phyloP scores from a whole-genome alignment of 2,113 vertebrate genomes.

The Argyrosomus japonicus region DNA sequence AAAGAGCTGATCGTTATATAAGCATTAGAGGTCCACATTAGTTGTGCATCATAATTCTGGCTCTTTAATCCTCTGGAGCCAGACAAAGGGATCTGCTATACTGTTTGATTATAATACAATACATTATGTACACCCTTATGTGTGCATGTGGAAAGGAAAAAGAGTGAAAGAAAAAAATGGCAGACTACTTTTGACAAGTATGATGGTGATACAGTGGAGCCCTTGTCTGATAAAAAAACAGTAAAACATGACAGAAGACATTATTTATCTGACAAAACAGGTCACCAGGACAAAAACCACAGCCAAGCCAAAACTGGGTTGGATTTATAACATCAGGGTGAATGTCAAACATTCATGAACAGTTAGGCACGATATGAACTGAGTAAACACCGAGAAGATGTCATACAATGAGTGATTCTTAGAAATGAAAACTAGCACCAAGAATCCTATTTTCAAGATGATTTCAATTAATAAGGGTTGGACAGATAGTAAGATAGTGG shows the following conservation, averaged over 20 bases:
- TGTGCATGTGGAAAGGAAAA: not conserved
- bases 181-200: not conserved
- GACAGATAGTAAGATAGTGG: slow-evolving; percentile 3
- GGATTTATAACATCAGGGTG: not conserved
- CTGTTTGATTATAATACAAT: not conserved
- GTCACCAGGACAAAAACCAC: not conserved
- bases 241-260: not conserved
- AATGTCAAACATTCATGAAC: slow-evolving; percentile 13
- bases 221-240: not conserved
- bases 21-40: not conserved
- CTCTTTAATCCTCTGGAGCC: not conserved
- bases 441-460: slow-evolving; percentile 3
- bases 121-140: not conserved
- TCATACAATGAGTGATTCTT: not conserved
- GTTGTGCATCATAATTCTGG: not conserved
- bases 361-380: not conserved
- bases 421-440: slow-evolving; percentile 6
- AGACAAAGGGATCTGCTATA: not conserved
- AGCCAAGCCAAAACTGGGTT: not conserved
- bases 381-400: not conserved
- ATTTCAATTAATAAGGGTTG: slow-evolving; percentile 22
- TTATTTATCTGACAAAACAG: slow-evolving; percentile 1
- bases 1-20: not conserved
- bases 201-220: not conserved
- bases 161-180: not conserved